Evolutionary conservation across 1,140 invertebrate species (phyloP).

Genomic region (Reticulitermes speratus): DNA sequence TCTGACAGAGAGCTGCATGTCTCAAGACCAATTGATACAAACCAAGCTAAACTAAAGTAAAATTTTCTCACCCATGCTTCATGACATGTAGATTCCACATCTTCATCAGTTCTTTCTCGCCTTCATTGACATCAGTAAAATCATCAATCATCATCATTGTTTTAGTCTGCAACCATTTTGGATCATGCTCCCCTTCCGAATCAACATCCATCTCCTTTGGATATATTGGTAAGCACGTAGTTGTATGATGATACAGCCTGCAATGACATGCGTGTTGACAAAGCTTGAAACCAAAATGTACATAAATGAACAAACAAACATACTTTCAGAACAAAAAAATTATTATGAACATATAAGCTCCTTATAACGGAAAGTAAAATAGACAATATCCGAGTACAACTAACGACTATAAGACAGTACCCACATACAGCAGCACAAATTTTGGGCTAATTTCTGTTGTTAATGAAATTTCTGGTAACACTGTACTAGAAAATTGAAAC

Average conservation of each 20-base stretch:
- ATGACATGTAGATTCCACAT: conserved; percentile 98
- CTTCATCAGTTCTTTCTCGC: conserved; percentile 98
- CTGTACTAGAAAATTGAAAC: no score
- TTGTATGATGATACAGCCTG: conserved; percentile 91
- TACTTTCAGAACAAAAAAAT: no score
- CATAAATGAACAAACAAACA: no score
- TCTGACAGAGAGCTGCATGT: no score
- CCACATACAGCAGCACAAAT: no score
- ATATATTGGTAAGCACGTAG: conserved; percentile 88
- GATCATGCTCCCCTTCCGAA: conserved; percentile 92
- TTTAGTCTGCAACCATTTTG: conserved; percentile 90
- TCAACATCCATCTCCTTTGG: conserved; percentile 93
- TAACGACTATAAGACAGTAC: no score
- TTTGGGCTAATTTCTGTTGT: no score
- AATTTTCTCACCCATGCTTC: conserved; percentile 65
- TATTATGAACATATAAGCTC: no score
- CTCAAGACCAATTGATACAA: not conserved
- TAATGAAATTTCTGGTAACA: no score
- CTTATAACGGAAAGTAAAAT: no score
- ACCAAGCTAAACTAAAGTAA: not conserved
- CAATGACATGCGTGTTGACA: conserved; percentile 22
- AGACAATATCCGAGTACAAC: no score
- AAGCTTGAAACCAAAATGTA: no score
- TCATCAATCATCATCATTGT: conserved; percentile 98
- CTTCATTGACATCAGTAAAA: conserved; percentile 98